Percentiles rank a stretch among this genome's conserved stretches.
Conservation (phyloP, 2,113 vertebrate genomes). For the Tylochromis polylepis region DNA sequence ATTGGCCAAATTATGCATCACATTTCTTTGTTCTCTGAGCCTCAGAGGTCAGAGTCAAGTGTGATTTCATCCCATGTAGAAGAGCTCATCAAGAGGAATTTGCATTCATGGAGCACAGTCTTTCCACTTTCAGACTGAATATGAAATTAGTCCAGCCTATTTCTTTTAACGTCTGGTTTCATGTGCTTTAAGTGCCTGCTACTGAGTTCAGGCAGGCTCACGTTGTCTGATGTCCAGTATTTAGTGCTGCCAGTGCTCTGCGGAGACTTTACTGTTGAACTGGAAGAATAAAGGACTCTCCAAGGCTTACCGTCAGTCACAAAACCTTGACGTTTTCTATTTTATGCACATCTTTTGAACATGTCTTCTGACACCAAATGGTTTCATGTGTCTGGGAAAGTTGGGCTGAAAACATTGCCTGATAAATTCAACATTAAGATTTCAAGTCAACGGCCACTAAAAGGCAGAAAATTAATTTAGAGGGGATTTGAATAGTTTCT, state of each 20-base stretch:
- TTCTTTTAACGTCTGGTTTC: neutral
- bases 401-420: neutral
- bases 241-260: neutral
- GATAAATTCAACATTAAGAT: constrained; percentile 39
- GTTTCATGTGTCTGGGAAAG: neutral
- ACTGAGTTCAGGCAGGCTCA: neutral
- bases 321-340: neutral
- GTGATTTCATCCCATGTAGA: neutral
- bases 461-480: constrained; percentile 61
- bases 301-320: neutral
- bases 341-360: neutral
- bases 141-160: constrained; percentile 25
- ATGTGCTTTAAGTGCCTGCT: neutral
- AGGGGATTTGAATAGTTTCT: constrained; percentile 60
- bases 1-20: constrained; percentile 4
- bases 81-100: constrained; percentile 18
- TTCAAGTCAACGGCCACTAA: constrained; percentile 27
- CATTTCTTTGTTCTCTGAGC: constrained; percentile 10
- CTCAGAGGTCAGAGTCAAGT: constrained; percentile 40
- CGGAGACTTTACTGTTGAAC: neutral
- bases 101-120: constrained; percentile 10
- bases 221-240: neutral
- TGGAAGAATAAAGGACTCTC: neutral
- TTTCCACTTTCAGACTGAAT: constrained; percentile 29
- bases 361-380: neutral